Evolutionary conservation across 2,888 invertebrate species (phyloP).

Genomic region (Phorcus lineatus): DNA sequence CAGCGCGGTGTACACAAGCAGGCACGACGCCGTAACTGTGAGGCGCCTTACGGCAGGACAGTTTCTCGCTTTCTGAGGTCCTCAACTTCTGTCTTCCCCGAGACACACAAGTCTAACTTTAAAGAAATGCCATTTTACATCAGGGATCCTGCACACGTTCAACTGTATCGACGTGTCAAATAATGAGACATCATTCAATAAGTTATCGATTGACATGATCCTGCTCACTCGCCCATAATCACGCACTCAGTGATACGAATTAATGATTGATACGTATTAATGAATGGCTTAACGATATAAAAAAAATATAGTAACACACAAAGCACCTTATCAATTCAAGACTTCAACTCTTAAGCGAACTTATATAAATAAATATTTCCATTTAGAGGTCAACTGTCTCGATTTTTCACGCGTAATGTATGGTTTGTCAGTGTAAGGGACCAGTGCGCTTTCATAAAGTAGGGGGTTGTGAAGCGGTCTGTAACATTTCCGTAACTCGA

Average conservation of each 20-base stretch:
- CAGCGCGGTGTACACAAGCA: not conserved
- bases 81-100: too few relatives aligned
- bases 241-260: not conserved
- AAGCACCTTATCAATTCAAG: too few relatives aligned
- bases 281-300: not conserved
- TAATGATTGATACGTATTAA: constrained; percentile 3
- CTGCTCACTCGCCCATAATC: not conserved
- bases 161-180: too few relatives aligned
- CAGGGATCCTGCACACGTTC: too few relatives aligned
- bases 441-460: not conserved
- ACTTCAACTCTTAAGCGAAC: too few relatives aligned
- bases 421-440: not conserved
- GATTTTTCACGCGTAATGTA: not conserved
- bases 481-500: constrained; percentile 11
- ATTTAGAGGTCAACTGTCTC: not conserved
- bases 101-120: too few relatives aligned
- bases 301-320: not conserved
- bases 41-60: too few relatives aligned
- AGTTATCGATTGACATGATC: not conserved
- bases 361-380: too few relatives aligned
- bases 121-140: too few relatives aligned
- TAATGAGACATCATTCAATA: not conserved
- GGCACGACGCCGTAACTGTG: not conserved
- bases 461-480: not conserved
- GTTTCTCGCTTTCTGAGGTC: too few relatives aligned